Evolutionary conservation across 2,888 invertebrate species (phyloP).

Genomic region (Papilio gigon): DNA sequence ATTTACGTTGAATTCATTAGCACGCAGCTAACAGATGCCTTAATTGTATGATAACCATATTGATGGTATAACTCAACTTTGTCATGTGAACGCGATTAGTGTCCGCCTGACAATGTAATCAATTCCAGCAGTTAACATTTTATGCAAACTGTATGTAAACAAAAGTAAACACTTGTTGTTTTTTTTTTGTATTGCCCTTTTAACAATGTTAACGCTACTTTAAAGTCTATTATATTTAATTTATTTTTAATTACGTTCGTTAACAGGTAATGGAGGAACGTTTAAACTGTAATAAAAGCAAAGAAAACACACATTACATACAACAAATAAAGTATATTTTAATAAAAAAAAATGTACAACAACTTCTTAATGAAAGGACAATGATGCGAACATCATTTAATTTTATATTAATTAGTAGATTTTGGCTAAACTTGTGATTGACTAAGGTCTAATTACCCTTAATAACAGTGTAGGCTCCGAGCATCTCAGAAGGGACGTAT

Average conservation of each 20-base stretch:
- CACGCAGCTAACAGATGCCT: conserved; percentile 29
- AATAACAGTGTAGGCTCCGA: no score
- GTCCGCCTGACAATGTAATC: conserved; percentile 23
- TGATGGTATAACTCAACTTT: conserved; percentile 21
- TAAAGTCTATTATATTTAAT: conserved; percentile 20
- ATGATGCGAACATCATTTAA: not conserved
- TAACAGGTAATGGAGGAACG: conserved; percentile 7
- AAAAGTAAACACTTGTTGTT: conserved; percentile 7
- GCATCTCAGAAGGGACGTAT: no score
- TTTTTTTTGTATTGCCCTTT: conserved; percentile 5
- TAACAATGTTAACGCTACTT: conserved; percentile 11
- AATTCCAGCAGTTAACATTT: conserved; percentile 20
- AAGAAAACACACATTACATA: no score
- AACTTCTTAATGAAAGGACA: not conserved
- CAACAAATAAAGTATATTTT: no score
- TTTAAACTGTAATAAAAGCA: conserved; percentile 2
- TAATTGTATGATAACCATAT: conserved; percentile 16
- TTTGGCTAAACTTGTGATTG: no score
- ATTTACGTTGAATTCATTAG: conserved; percentile 15
- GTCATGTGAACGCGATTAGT: conserved; percentile 29
- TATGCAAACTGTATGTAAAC: not conserved
- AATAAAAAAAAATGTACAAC: no score
- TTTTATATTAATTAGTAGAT: no score
- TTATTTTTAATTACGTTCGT: conserved; percentile 12
- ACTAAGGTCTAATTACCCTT: no score